phyloP scores from a whole-genome alignment of 2,113 vertebrate genomes.

The Stigmatopora argus region DNA sequence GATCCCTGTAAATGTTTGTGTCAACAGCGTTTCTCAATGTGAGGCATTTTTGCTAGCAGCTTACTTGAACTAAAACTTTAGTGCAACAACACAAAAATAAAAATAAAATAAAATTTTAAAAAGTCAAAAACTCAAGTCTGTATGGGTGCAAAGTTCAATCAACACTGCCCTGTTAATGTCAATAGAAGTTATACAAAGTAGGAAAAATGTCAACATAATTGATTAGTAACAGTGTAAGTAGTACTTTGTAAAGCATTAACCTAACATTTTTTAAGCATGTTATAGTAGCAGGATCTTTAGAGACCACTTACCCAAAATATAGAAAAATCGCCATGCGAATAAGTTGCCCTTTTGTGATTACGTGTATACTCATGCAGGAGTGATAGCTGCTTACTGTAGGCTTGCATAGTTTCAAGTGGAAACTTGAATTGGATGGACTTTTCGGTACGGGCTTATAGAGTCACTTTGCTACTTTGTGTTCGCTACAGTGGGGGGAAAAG shows the following conservation, averaged over 20 bases:
- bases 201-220: slow-evolving; percentile 4
- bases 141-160: slow-evolving; percentile 3
- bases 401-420: slow-evolving; percentile 52
- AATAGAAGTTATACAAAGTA: background rate
- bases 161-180: background rate
- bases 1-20: slow-evolving; percentile 26
- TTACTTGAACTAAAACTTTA: slow-evolving; percentile 23
- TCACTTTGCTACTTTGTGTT: slow-evolving; percentile 21
- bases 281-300: background rate
- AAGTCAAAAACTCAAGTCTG: background rate
- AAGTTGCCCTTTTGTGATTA: slow-evolving; percentile 27
- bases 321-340: slow-evolving; percentile 10
- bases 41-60: slow-evolving; percentile 14
- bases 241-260: slow-evolving; percentile 4
- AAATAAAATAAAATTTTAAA: background rate
- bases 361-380: slow-evolving; percentile 42
- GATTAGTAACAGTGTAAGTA: background rate
- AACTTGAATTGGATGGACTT: slow-evolving; percentile 25
- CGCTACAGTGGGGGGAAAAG: slow-evolving; percentile 33
- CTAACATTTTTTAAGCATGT: background rate
- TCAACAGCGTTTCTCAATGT: slow-evolving; percentile 20
- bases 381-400: slow-evolving; percentile 24
- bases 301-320: slow-evolving; percentile 11
- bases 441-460: slow-evolving; percentile 15
- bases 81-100: slow-evolving; percentile 26